Evolutionary conservation across 2,113 vertebrate genomes (phyloP).

Genomic region (Dolichotis patagonum): DNA sequence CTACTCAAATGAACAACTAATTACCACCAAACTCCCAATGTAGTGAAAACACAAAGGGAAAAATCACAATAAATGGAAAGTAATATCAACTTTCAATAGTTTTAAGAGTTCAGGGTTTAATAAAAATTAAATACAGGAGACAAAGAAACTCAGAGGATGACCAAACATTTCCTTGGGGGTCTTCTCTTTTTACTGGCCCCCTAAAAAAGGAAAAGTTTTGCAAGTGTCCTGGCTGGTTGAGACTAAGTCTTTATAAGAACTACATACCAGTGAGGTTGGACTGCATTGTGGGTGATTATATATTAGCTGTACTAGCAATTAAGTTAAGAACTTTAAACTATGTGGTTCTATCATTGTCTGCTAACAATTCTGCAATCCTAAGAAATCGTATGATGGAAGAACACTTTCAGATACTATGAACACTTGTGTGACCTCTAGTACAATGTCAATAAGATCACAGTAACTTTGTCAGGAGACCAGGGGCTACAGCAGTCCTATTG

Average conservation of each 20-base stretch:
- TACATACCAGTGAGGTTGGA: background rate
- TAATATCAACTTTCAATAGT: background rate
- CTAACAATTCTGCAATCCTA: background rate
- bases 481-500: background rate
- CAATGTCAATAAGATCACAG: background rate
- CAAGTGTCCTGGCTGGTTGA: background rate
- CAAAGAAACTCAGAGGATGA: background rate
- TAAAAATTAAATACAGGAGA: background rate
- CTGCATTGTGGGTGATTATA: background rate
- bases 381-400: background rate
- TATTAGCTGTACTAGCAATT: background rate
- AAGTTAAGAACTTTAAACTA: background rate
- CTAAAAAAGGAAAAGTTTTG: background rate
- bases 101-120: background rate
- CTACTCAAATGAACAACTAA: background rate
- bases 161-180: background rate
- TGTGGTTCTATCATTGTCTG: background rate
- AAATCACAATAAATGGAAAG: background rate
- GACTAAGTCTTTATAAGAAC: background rate
- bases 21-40: background rate
- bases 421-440: background rate
- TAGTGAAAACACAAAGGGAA: background rate
- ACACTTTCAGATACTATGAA: background rate
- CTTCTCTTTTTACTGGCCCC: no score
- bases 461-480: background rate